phyloP scores from a whole-genome alignment of 2,888 invertebrate genomes.

The Furcula furcula region DNA sequence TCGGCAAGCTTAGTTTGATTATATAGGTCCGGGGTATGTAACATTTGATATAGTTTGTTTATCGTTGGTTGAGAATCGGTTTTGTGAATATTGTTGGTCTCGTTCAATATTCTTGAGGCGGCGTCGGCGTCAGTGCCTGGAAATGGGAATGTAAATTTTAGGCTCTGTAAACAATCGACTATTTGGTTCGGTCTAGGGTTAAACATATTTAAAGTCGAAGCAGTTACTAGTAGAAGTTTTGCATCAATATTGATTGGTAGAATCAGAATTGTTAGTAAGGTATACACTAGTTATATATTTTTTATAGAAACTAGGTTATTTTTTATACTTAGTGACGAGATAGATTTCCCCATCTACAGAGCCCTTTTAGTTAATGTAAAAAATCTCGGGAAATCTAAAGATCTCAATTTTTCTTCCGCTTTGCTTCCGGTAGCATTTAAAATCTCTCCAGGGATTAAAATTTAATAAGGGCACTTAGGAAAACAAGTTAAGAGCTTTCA shows the following conservation, averaged over 20 bases:
- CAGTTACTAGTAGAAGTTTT: conserved; percentile 15
- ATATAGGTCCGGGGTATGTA: conserved; percentile 50
- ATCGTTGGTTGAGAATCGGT: conserved; percentile 54
- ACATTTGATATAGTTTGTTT: conserved; percentile 71
- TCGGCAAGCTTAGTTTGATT: conserved; percentile 45
- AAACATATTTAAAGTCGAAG: too few relatives aligned
- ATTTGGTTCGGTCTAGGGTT: conserved; percentile 12
- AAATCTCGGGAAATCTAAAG: too few relatives aligned
- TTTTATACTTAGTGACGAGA: too few relatives aligned
- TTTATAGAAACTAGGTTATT: too few relatives aligned
- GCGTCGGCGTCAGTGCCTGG: conserved; percentile 68
- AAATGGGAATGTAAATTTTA: conserved; percentile 37
- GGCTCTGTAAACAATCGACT: conserved; percentile 22
- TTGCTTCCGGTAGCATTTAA: conserved; percentile 18
- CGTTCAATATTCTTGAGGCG: conserved; percentile 47
- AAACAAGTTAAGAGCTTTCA: conserved; percentile 33
- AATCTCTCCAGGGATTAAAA: conserved; percentile 36
- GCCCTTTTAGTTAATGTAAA: too few relatives aligned
- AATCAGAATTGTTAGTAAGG: too few relatives aligned
- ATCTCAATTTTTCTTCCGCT: too few relatives aligned
- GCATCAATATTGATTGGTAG: too few relatives aligned
- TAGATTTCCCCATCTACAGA: too few relatives aligned
- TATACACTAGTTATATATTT: too few relatives aligned
- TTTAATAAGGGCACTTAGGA: conserved; percentile 41
- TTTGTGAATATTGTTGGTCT: conserved; percentile 37